phyloP scores from a whole-genome alignment of 2,113 vertebrate species.

The Cheirogaleus medius region DNA sequence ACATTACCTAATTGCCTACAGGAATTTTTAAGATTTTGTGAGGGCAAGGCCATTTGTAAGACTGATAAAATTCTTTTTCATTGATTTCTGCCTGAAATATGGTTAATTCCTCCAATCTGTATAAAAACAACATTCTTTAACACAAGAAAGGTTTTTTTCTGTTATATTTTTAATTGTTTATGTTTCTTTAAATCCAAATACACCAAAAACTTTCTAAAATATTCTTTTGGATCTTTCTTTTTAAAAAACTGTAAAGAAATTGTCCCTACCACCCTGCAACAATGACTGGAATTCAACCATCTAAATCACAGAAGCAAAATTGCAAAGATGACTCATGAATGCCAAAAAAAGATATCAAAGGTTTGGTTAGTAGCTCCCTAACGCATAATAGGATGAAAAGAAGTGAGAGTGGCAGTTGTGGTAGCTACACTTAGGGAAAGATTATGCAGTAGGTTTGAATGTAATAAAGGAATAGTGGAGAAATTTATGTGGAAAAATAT shows the following conservation, averaged over 20 bases:
- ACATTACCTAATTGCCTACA: not conserved
- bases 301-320: conserved; percentile 21
- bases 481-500: not conserved
- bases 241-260: conserved; percentile 7
- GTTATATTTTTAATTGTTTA: not conserved
- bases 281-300: conserved; percentile 7
- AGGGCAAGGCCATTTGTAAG: not conserved
- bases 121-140: not conserved
- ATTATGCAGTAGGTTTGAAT: not conserved
- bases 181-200: not conserved
- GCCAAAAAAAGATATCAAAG: not conserved
- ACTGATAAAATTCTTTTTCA: not conserved
- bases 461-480: not conserved
- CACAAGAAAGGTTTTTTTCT: not conserved
- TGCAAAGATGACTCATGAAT: not conserved
- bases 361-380: not conserved
- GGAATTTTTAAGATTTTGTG: not conserved
- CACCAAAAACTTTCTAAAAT: not conserved
- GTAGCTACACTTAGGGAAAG: not conserved
- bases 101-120: not conserved
- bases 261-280: not conserved
- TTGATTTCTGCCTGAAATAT: not conserved
- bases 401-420: not conserved
- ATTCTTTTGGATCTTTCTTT: not conserved
- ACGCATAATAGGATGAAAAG: not conserved